Evolutionary conservation across 1,140 invertebrate genomes (phyloP).

Genomic region (Penaeus japonicus): DNA sequence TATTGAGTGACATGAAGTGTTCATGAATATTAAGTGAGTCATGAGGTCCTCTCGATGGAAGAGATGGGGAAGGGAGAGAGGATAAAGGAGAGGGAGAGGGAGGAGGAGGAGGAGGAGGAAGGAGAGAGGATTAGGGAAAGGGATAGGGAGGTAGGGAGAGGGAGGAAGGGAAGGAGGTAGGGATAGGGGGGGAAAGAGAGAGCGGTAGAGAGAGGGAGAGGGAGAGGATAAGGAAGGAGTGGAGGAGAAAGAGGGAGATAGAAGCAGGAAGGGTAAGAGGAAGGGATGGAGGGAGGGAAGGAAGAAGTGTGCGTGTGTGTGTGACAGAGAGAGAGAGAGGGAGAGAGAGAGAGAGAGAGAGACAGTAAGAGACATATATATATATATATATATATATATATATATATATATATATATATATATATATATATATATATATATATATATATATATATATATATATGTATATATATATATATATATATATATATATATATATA

Average conservation of each 20-base stretch:
- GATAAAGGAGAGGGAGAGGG: background rate
- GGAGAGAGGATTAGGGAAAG: background rate
- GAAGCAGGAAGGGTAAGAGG: background rate
- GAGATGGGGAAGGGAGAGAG: background rate
- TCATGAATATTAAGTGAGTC: too few relatives aligned
- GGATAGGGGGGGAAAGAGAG: background rate
- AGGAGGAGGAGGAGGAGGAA: background rate
- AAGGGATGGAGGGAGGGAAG: background rate
- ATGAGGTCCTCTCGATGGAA: too few relatives aligned
- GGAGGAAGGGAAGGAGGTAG: background rate
- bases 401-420: background rate
- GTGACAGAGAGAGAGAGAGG: background rate
- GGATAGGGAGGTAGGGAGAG: background rate
- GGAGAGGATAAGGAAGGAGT: background rate
- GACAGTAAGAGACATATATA: background rate
- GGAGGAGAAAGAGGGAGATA: background rate
- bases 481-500: background rate
- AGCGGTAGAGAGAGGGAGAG: background rate
- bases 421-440: slow-evolving; percentile 6
- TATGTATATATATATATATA: background rate
- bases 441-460: background rate
- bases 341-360: background rate
- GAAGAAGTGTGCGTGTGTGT: background rate
- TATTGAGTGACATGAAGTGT: too few relatives aligned
- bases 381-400: background rate